Evolutionary conservation across 2,797 vertebrate species (phyloP), one percentile per base, ranked within the genome.

Genomic region (Syngnathus rostellatus): DNA sequence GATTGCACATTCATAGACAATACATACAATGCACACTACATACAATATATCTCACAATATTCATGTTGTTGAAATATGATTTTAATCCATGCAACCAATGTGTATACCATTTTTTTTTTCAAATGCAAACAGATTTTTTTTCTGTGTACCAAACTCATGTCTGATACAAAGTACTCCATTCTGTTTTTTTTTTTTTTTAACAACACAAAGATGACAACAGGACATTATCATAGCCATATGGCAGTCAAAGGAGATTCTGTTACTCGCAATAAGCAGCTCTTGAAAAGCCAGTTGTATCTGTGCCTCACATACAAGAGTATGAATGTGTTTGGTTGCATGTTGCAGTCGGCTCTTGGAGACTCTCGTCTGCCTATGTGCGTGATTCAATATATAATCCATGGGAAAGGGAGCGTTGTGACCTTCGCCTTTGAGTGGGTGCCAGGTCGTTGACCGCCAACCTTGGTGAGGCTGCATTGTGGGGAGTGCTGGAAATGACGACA

Each of bases 371-470:
- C 50, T 67, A n/a, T 64, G 41, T 69, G 61, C 61, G 66, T 14
- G 25, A 72, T 53, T 40, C 66, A 59, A 23, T 80, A 59, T 68
- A 69, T 77, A 72, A 67, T 57, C 61, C 68, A 72, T 77, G 74
- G 71, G 67, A 74, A 67, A 81, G 54, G 75, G 69, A 73, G 67
- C 68, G 58, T 66, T 50, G 39, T 79, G 79, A 81, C 77, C 84
- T 81, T 72, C 63, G 67, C 43, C 66, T 77, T 65, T 76, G 76
- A 82, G 80, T 77, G 69, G 63, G 72, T 73, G 80, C 72, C 69
- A 80, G 83, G 78, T 76, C 77, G 74, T 62, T 76, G 82, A 71
- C 68, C 0, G 45, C 55, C 72, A 68, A 72, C 8, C 68, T 71
- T 45, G 61, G 70, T 65, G 68, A 77, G 68, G 72, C 71, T 50